These are phyloP conservation scores for Palaemon carinicauda DNA, from an alignment of 1,140 invertebrate species.

Conservation along the genomic window DNA sequence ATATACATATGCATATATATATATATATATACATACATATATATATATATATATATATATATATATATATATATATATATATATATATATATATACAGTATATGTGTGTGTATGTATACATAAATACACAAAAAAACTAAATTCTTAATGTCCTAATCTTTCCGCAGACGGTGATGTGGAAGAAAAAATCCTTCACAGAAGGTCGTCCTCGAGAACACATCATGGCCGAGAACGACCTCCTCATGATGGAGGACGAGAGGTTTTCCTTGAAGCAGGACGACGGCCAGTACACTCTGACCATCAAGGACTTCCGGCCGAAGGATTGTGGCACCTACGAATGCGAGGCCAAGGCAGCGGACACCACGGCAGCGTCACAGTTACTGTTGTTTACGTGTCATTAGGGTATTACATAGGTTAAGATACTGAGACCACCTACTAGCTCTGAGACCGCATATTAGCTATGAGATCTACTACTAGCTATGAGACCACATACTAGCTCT, in stretches of 20 bases:
- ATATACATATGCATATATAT: too few species aligned
- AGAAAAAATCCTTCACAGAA: slow-evolving; percentile 36
- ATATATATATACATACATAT: too few species aligned
- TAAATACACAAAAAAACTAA: neutral
- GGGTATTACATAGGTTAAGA: too few species aligned
- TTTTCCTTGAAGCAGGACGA: neutral
- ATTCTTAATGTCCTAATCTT: neutral
- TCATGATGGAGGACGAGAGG: slow-evolving; percentile 21
- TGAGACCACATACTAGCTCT: too few species aligned
- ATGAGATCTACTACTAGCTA: too few species aligned
- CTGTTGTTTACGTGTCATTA: slow-evolving; percentile 34
- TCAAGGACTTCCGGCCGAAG: slow-evolving; percentile 39
- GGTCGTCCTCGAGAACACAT: slow-evolving; percentile 28
- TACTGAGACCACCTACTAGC: too few species aligned
- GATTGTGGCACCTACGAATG: slow-evolving; percentile 42
- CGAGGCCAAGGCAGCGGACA: slow-evolving; percentile 17
- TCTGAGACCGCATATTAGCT: too few species aligned
- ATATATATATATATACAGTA: neutral
- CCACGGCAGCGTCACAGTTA: slow-evolving; percentile 12
- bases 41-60: too few species aligned
- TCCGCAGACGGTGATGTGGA: slow-evolving; percentile 25
- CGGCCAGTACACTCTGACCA: slow-evolving; percentile 21
- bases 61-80: too few species aligned
- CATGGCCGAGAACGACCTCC: neutral
- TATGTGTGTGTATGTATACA: too few species aligned